Conservation (phyloP, 2,113 vertebrate species). For the Cygnus atratus region DNA sequence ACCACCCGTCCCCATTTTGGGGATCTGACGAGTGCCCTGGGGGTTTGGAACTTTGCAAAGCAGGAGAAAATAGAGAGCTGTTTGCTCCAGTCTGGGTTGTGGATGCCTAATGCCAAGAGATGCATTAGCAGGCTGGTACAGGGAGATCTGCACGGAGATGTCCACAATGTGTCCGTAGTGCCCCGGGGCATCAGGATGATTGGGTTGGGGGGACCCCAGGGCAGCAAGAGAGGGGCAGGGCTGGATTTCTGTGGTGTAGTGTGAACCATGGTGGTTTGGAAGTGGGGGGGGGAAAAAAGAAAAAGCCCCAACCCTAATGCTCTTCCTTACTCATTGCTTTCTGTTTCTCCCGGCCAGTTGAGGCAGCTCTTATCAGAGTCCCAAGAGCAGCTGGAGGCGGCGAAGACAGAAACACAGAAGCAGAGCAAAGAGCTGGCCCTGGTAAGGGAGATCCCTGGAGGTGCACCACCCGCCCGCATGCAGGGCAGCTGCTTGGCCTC, state of each 20-base stretch:
- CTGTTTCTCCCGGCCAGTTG: conserved; percentile 72
- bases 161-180: neutral
- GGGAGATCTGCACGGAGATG: neutral
- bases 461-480: neutral
- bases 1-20: accelerated
- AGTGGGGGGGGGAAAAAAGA: neutral
- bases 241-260: no score
- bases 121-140: neutral
- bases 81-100: neutral
- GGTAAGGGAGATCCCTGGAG: conserved; percentile 70
- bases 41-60: neutral
- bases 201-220: neutral
- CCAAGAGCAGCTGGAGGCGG: conserved; percentile 83
- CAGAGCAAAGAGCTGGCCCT: conserved; percentile 86
- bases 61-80: neutral
- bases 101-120: neutral
- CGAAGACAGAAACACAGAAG: conserved; percentile 85
- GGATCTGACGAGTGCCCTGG: neutral
- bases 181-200: neutral
- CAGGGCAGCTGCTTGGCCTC: neutral
- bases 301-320: neutral
- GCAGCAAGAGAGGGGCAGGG: neutral
- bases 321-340: neutral
- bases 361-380: conserved; percentile 84
- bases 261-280: neutral